Conservation (phyloP, 2,113 vertebrate genomes). For the Takifugu flavidus region DNA sequence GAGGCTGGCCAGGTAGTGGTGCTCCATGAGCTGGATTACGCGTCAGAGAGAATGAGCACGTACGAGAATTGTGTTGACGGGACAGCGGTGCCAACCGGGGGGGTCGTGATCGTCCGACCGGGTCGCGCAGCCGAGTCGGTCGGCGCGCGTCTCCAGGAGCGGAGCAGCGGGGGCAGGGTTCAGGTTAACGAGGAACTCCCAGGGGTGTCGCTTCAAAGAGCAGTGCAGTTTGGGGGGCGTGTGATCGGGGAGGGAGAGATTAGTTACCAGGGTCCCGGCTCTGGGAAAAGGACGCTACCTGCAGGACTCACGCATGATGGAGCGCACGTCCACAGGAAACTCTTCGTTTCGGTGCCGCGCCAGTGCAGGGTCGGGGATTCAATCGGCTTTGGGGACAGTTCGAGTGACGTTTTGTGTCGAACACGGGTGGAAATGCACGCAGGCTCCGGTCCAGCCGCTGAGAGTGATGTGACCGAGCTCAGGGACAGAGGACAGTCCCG, state of each 20-base stretch:
- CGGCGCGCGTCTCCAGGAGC: constrained; percentile 43
- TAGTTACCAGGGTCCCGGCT: constrained; percentile 27
- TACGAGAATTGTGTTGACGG: constrained; percentile 65
- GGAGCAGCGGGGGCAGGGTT: constrained; percentile 52
- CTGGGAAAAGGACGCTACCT: constrained; percentile 12
- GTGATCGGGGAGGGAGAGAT: constrained; percentile 10
- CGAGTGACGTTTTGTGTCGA: constrained; percentile 18
- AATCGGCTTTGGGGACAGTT: constrained; percentile 75
- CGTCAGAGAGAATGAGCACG: constrained; percentile 63
- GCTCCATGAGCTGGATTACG: constrained; percentile 51
- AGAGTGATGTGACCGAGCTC: constrained; percentile 29
- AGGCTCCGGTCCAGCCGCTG: constrained; percentile 11
- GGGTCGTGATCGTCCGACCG: constrained; percentile 34
- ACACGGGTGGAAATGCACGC: constrained; percentile 10
- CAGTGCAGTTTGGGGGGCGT: constrained; percentile 20
- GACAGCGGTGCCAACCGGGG: constrained; percentile 29
- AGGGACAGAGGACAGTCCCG: constrained; percentile 12
- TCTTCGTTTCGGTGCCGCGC: constrained; percentile 53
- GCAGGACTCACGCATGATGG: constrained; percentile 15
- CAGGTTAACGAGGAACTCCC: constrained; percentile 60
- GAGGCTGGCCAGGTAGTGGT: constrained; percentile 38
- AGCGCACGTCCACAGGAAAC: constrained; percentile 44
- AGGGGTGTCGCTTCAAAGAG: constrained; percentile 67
- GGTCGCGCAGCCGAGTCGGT: constrained; percentile 23
- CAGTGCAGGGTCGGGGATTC: constrained; percentile 72